Conservation (phyloP, 1,140 invertebrate species). For the Venturia canescens region DNA sequence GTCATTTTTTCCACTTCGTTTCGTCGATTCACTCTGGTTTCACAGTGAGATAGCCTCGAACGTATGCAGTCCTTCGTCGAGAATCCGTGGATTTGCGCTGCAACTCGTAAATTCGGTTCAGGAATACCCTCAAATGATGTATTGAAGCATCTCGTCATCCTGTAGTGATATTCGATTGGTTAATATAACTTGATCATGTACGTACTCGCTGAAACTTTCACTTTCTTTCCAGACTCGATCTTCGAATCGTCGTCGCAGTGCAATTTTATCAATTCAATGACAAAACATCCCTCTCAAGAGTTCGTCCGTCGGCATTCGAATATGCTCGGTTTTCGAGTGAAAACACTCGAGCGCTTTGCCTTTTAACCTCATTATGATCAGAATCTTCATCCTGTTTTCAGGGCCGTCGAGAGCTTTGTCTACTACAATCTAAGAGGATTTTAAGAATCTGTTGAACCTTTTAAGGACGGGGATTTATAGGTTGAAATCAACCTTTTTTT, state of each 20-base stretch:
- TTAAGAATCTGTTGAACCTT: no score
- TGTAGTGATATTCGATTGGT: neutral
- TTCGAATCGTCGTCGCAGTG: slow-evolving; percentile 9
- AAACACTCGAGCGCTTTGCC: neutral
- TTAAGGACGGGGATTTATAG: no score
- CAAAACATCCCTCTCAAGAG: neutral
- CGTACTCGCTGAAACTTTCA: neutral
- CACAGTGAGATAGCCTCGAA: neutral
- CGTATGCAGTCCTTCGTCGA: neutral
- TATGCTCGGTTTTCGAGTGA: slow-evolving; percentile 1
- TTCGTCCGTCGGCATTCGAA: neutral
- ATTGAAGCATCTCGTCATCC: neutral
- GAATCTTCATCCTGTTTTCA: no score
- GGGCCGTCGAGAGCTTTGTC: no score
- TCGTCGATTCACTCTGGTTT: neutral
- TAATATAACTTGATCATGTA: neutral
- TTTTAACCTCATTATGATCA: slow-evolving; percentile 14
- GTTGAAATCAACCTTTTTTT: no score
- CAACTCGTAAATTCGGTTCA: neutral
- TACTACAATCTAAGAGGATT: no score
- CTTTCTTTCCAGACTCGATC: neutral
- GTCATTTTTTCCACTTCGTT: neutral
- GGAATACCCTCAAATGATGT: slow-evolving; percentile 3
- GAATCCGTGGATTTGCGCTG: neutral
- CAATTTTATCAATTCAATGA: neutral